Base-by-base conservation (phyloP, 2,888 invertebrate genomes). In the Apotomis capreana region DNA sequence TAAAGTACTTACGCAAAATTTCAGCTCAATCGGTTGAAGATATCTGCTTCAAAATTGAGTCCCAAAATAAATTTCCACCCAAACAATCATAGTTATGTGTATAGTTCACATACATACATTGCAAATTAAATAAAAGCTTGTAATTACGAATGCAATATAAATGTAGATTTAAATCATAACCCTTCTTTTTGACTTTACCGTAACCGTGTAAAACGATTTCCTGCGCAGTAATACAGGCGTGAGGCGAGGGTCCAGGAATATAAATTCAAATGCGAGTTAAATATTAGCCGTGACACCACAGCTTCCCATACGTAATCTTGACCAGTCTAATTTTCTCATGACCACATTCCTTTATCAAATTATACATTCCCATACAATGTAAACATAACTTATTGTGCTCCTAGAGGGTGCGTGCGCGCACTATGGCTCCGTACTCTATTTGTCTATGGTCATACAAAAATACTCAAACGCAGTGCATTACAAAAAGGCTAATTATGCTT, bases 331-430 rank as follows among this genome's bases (percentile, higher is more conserved):
- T 84, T 90, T 92, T 92, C 92, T 91, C 92, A 92, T 91, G 91
- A 86, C 85, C 86, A 79, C 84, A 83, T 88, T 89, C 89, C 87
- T 88, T 90, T 84, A 87, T 80, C 84, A 90, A 91, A 90, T 92
- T 92, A 92, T 92, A 87, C 92, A 92, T 92, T 92, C 92, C 83
- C 82, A 78, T 79, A 82, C 87, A 91, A 92, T 90, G 92, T 93
- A 92, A 92, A 93, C 92, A 93, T 81, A 80, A 79, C 76, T 78
- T 81, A 86, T 91, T 91, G 91, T 87, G 73, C 72, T 52, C 9
- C 9, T 44, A 54, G 62, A 71, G 77, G 77, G 79, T 73, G 69
- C 70, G 64, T 49, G 67, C 73, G 61, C 61, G 60, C 80, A 88
- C 88, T 89, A 89, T 85, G 83, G 78, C 77, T 73, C 79, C 81